A percentile compares a stretch with the other conserved stretches of the same genome.
Conservation (phyloP, 2,888 invertebrate species). For the Troides oblongomaculatus region DNA sequence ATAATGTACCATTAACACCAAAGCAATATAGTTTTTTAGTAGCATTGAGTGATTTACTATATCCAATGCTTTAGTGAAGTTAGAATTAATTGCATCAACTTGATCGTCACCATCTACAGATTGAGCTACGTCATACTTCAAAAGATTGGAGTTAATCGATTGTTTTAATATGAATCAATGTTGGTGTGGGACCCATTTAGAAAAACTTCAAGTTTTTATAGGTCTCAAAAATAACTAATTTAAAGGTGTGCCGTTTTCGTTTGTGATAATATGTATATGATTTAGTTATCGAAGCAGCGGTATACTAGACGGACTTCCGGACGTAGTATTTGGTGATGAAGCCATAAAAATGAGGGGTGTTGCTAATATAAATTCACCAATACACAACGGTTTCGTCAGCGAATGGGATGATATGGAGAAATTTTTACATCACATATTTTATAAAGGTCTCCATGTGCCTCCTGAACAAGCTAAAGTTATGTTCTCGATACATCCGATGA, state of each 20-base stretch:
- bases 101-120: no score
- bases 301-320: slow-evolving; percentile 52
- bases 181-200: no score
- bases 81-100: no score
- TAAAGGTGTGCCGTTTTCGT: no score
- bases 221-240: not conserved
- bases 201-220: no score
- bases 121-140: no score
- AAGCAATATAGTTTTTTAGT: no score
- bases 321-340: slow-evolving; percentile 80
- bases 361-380: slow-evolving; percentile 84
- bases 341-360: slow-evolving; percentile 76
- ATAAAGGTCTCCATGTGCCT: slow-evolving; percentile 88
- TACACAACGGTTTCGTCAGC: slow-evolving; percentile 87
- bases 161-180: no score
- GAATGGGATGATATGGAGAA: slow-evolving; percentile 95
- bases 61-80: no score
- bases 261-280: not conserved
- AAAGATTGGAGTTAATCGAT: no score
- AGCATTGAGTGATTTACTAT: no score
- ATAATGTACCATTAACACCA: no score
- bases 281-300: slow-evolving; percentile 50
- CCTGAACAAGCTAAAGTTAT: slow-evolving; percentile 90
- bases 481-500: slow-evolving; percentile 89
- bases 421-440: slow-evolving; percentile 93